Evolutionary conservation across 2,888 invertebrate genomes (phyloP).

Genomic region (Dendrolimus houi): DNA sequence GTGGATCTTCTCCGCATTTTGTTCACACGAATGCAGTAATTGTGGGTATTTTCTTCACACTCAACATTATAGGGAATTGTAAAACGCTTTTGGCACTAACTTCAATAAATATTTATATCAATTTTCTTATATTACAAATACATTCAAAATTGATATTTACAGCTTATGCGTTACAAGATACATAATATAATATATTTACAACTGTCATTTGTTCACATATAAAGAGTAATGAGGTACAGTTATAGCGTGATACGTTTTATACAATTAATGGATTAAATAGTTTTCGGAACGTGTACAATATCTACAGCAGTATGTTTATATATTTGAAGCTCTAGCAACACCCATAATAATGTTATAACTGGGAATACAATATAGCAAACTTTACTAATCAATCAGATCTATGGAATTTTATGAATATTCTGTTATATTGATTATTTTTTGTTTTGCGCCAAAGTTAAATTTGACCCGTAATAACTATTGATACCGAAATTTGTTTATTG

Average conservation of each 20-base stretch:
- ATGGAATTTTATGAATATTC: not conserved
- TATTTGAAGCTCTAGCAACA: constrained; percentile 41
- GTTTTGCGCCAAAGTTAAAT: not conserved
- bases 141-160: constrained; percentile 64
- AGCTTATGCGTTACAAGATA: constrained; percentile 44
- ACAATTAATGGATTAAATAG: constrained; percentile 22
- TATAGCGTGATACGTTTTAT: constrained; percentile 41
- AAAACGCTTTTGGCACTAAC: constrained; percentile 73
- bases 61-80: constrained; percentile 43
- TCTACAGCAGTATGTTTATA: constrained; percentile 34
- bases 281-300: constrained; percentile 53
- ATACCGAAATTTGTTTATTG: constrained; percentile 29
- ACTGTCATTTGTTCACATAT: constrained; percentile 31
- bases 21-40: too few species aligned
- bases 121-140: constrained; percentile 43
- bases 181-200: constrained; percentile 46
- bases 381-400: not conserved
- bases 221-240: constrained; percentile 33
- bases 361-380: not conserved
- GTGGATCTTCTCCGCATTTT: too few species aligned
- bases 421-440: not conserved
- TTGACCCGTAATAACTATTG: not conserved
- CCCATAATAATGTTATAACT: constrained; percentile 19
- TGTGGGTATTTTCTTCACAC: constrained; percentile 46
- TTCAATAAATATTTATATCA: constrained; percentile 60